A percentile compares a stretch with the other conserved stretches of the same genome.
phyloP scores from a whole-genome alignment of 2,888 invertebrate species.

The Erpobdella octoculata region DNA sequence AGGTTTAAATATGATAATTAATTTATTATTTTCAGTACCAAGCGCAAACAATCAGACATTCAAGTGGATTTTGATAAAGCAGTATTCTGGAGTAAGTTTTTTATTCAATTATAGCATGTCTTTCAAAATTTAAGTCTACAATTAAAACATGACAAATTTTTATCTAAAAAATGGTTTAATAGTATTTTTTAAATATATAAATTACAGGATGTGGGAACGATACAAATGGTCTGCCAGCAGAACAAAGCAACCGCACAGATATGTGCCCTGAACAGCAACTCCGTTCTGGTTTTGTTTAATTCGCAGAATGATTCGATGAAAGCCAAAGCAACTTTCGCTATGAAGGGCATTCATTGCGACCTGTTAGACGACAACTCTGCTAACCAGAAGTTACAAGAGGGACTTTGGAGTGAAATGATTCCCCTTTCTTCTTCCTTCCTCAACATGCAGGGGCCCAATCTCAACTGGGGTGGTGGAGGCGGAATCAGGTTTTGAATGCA shows the following conservation, averaged over 20 bases:
- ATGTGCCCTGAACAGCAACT: constrained; percentile 13
- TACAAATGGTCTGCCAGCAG: constrained; percentile 15
- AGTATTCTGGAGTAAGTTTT: constrained; percentile 8
- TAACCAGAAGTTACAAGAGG: constrained; percentile 17
- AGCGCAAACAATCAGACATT: constrained; percentile 15
- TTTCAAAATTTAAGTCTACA: not conserved
- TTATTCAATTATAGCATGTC: not conserved
- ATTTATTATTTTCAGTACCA: not conserved
- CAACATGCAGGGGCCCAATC: not conserved
- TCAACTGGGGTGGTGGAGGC: not conserved
- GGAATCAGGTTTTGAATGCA: not conserved
- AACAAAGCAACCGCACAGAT: constrained; percentile 11
- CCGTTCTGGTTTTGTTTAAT: constrained; percentile 15
- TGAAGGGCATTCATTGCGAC: constrained; percentile 12
- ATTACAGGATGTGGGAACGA: constrained; percentile 9
- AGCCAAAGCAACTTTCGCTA: constrained; percentile 16
- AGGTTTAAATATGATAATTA: no score
- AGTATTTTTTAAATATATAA: no score
- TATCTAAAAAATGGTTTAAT: not conserved
- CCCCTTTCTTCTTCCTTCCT: not conserved
- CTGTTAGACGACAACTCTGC: constrained; percentile 18
- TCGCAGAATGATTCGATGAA: constrained; percentile 24
- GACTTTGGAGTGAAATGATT: constrained; percentile 8
- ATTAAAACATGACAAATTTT: not conserved
- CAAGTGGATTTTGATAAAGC: constrained; percentile 25